Percentiles rank a stretch among this genome's conserved stretches.
These are phyloP conservation scores for Alcis repandata DNA, from an alignment of 2,888 invertebrate species.

Conservation along the genomic window DNA sequence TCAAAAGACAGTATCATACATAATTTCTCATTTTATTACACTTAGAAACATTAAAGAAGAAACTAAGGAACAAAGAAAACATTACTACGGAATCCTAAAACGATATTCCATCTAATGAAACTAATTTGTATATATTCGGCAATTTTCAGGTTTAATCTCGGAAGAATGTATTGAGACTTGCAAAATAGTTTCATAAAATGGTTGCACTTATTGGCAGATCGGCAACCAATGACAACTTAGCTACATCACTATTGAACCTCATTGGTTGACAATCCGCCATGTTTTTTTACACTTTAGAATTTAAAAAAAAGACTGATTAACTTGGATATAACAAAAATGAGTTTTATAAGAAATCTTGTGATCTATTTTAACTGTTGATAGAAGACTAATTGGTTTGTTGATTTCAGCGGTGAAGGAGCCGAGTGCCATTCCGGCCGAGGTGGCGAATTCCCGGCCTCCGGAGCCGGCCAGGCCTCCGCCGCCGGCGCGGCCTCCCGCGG, in stretches of 20 bases:
- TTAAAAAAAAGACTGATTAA: neutral
- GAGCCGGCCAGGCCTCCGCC: slow-evolving; percentile 74
- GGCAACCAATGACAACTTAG: neutral
- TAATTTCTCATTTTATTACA: no score
- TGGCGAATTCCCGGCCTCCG: slow-evolving; percentile 67
- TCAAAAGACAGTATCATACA: neutral
- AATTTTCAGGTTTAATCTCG: neutral
- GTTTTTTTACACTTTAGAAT: neutral
- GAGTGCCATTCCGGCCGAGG: slow-evolving; percentile 60
- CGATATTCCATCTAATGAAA: no score
- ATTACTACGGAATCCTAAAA: no score
- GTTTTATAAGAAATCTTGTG: neutral
- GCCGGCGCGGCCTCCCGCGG: slow-evolving; percentile 65
- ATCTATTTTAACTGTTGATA: neutral
- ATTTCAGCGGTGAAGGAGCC: slow-evolving; percentile 72
- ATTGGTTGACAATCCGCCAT: neutral
- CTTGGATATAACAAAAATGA: neutral
- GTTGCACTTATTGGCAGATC: neutral
- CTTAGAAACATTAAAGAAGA: no score
- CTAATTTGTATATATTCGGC: neutral
- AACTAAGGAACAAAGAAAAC: no score
- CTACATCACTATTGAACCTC: neutral
- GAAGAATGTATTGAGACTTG: neutral
- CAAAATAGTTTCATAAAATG: neutral
- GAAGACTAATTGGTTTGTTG: slow-evolving; percentile 26